phyloP scores from a whole-genome alignment of 1,140 invertebrate species.

The Dolichoris vasculosae region DNA sequence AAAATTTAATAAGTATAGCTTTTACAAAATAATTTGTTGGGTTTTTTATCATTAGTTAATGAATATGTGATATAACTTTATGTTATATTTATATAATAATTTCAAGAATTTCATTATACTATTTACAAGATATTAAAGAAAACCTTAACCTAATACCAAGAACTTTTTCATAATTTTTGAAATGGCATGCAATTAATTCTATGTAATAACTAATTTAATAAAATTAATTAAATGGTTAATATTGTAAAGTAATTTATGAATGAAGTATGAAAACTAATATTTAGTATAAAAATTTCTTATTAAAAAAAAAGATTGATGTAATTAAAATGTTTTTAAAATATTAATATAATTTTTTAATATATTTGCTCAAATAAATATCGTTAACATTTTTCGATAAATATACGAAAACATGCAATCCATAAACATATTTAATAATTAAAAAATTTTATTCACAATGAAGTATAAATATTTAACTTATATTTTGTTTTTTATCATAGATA shows the following conservation, averaged over 20 bases:
- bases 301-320: neutral
- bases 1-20: no score
- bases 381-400: neutral
- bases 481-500: slow-evolving; percentile 32
- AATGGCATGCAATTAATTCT: no score
- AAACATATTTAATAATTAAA: neutral
- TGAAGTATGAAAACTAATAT: neutral
- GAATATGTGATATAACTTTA: no score
- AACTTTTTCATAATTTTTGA: no score
- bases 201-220: no score
- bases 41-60: no score
- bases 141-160: no score
- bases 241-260: neutral
- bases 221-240: no score
- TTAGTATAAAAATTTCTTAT: neutral
- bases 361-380: neutral
- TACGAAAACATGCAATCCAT: neutral
- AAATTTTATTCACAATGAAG: neutral
- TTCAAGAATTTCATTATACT: no score
- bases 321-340: neutral
- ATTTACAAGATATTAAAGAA: no score
- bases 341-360: neutral
- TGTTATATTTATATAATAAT: no score
- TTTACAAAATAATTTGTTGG: no score
- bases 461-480: neutral